Evolutionary conservation across 1,140 invertebrate genomes (phyloP).

Genomic region (Daktulosphaira vitifoliae): DNA sequence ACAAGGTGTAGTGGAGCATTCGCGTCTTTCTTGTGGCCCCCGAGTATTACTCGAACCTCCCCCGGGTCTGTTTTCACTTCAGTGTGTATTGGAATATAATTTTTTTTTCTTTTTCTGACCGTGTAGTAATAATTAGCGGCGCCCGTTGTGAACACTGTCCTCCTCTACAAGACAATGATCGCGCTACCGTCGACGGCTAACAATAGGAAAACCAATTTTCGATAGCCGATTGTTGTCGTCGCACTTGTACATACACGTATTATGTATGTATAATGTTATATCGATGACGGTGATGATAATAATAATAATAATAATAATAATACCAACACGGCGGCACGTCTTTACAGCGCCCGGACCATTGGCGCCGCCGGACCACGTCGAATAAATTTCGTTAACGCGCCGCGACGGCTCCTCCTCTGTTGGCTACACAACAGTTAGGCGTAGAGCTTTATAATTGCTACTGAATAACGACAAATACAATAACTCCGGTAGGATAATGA

Average conservation of each 20-base stretch:
- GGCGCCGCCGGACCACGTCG: neutral
- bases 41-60: too few relatives aligned
- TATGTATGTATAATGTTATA: neutral
- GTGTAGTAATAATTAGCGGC: constrained; percentile 25
- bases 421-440: too few relatives aligned
- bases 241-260: neutral
- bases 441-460: too few relatives aligned
- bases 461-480: too few relatives aligned
- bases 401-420: too few relatives aligned
- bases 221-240: constrained; percentile 6
- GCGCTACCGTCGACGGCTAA: neutral
- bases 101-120: neutral
- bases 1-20: too few relatives aligned
- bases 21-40: too few relatives aligned
- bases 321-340: neutral
- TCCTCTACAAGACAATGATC: constrained; percentile 14
- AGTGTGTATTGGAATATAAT: too few relatives aligned
- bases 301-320: too few relatives aligned
- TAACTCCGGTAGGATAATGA: too few relatives aligned
- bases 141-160: constrained; percentile 22
- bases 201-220: constrained; percentile 32
- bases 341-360: neutral
- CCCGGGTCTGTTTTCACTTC: too few relatives aligned
- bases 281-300: neutral
- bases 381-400: too few relatives aligned